phyloP scores from a whole-genome alignment of 2,113 vertebrate species.

The Abramis brama region DNA sequence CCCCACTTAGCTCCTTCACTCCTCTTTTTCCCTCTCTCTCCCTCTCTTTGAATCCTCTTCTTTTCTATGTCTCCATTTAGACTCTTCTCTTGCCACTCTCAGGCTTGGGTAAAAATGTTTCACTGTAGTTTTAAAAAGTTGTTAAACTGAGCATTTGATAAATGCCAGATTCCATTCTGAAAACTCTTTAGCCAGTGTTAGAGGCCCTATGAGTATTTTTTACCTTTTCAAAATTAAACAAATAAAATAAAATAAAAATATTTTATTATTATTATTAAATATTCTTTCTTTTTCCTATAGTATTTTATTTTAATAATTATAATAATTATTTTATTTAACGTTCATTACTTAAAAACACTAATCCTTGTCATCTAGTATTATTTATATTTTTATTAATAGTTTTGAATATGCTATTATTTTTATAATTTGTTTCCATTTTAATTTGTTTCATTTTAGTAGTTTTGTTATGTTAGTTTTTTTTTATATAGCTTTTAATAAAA shows the following conservation, averaged over 20 bases:
- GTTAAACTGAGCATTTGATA: neutral
- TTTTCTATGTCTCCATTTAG: constrained; percentile 1
- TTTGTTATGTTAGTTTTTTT: too few species aligned
- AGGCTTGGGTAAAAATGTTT: neutral
- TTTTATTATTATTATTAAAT: too few species aligned
- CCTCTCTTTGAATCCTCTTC: constrained; percentile 2
- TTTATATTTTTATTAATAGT: too few species aligned
- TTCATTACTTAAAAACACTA: neutral
- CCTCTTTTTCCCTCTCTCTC: constrained; percentile 29
- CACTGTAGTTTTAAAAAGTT: neutral
- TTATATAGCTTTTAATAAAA: too few species aligned
- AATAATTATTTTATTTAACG: too few species aligned
- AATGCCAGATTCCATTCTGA: neutral
- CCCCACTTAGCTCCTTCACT: constrained; percentile 75
- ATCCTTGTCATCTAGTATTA: neutral
- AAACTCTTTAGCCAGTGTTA: neutral
- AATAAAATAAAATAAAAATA: too few species aligned
- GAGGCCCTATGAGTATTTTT: neutral
- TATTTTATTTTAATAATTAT: too few species aligned
- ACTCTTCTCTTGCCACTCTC: constrained; percentile 6
- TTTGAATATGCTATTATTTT: too few species aligned
- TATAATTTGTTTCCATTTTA: too few species aligned
- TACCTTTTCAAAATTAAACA: too few species aligned
- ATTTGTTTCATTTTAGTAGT: too few species aligned
- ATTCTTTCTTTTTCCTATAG: too few species aligned